Conservation (phyloP, 2,113 vertebrate genomes). For the Colaptes auratus region DNA sequence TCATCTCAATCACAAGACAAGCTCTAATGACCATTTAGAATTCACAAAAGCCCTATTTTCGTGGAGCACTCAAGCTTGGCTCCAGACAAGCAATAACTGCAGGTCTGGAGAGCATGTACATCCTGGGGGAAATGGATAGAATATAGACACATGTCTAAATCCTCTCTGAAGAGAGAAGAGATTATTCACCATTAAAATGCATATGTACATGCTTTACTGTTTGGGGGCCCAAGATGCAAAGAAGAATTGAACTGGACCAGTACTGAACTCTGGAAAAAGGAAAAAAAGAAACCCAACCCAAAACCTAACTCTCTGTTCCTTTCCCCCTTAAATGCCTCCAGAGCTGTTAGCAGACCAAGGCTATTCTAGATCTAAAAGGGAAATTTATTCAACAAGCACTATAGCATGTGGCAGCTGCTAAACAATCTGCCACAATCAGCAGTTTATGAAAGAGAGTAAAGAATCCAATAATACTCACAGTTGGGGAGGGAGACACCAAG, state of each 20-base stretch:
- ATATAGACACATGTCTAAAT: not conserved
- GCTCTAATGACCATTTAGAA: not conserved
- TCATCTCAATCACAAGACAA: not conserved
- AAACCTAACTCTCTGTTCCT: not conserved
- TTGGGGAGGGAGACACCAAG: conserved; percentile 52
- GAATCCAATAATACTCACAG: conserved; percentile 70
- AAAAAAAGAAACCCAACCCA: too few relatives aligned
- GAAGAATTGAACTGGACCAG: not conserved
- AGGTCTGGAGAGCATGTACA: not conserved
- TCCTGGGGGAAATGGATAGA: not conserved
- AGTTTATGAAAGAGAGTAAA: conserved; percentile 72
- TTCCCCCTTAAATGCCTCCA: conserved; percentile 13
- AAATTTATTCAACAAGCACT: conserved; percentile 70
- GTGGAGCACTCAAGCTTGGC: not conserved
- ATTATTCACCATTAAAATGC: not conserved
- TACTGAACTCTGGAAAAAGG: not conserved
- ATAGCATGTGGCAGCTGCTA: conserved; percentile 72
- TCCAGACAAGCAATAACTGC: not conserved
- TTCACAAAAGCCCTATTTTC: not conserved
- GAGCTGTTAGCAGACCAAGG: conserved; percentile 32
- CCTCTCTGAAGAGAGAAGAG: not conserved
- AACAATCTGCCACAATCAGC: conserved; percentile 75
- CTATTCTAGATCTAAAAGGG: conserved; percentile 58
- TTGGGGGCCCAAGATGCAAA: not conserved
- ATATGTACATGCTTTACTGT: not conserved